Conservation (phyloP, 2,888 invertebrate species). For the Rhingia campestris region DNA sequence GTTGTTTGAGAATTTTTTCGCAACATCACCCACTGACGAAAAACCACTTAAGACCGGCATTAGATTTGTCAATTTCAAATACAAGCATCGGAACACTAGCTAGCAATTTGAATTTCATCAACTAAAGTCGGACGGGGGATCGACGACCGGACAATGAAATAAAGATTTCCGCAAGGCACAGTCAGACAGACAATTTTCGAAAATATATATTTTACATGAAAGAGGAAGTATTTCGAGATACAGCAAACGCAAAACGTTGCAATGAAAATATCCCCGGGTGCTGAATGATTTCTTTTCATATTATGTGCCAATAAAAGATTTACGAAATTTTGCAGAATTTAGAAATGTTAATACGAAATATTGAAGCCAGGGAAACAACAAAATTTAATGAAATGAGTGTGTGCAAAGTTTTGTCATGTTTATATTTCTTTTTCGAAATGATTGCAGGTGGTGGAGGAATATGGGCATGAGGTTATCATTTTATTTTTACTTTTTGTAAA, state of each 20-base stretch:
- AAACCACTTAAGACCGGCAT: slow-evolving; percentile 54
- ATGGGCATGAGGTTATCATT: not conserved
- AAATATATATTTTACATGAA: slow-evolving; percentile 49
- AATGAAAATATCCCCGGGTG: slow-evolving; percentile 38
- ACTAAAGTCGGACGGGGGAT: not conserved
- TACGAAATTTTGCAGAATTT: slow-evolving; percentile 57
- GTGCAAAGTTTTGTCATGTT: slow-evolving; percentile 24
- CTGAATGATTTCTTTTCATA: slow-evolving; percentile 45
- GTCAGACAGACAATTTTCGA: slow-evolving; percentile 5
- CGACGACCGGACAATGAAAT: slow-evolving; percentile 14
- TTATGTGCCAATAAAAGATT: slow-evolving; percentile 53
- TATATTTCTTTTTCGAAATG: slow-evolving; percentile 4
- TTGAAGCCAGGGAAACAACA: not conserved
- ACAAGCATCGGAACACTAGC: no score
- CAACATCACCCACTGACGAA: slow-evolving; percentile 34
- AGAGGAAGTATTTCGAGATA: slow-evolving; percentile 57
- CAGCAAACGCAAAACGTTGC: slow-evolving; percentile 22
- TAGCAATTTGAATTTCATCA: slow-evolving; percentile 43
- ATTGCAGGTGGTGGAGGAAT: slow-evolving; percentile 17
- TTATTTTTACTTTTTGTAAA: no score
- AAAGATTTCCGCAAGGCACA: slow-evolving; percentile 48
- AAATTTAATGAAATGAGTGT: slow-evolving; percentile 16
- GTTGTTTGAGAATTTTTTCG: slow-evolving; percentile 28
- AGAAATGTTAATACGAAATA: slow-evolving; percentile 48
- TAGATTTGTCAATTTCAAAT: slow-evolving; percentile 53